Evolutionary conservation across 2,888 invertebrate species (phyloP).

Genomic region (Drosophila sordidapex): DNA sequence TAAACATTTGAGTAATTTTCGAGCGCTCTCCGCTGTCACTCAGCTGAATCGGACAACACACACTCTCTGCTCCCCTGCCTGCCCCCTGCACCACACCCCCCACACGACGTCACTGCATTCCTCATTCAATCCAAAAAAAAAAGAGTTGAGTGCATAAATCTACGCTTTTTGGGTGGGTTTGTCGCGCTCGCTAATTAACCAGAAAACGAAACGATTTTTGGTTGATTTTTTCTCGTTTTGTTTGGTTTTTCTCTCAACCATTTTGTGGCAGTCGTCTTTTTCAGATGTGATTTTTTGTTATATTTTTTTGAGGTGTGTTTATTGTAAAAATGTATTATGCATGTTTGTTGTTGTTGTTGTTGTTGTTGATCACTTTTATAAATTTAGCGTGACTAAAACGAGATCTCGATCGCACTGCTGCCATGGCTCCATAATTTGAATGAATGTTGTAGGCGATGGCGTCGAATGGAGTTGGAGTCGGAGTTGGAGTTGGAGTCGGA

Average conservation of each 20-base stretch:
- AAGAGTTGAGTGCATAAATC: constrained; percentile 63
- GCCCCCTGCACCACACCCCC: background rate
- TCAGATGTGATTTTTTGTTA: background rate
- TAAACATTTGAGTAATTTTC: constrained; percentile 31
- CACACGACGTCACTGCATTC: background rate
- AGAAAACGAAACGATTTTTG: constrained; percentile 63
- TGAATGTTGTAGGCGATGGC: constrained; percentile 79
- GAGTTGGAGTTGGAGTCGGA: constrained; percentile 13
- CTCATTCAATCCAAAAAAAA: constrained; percentile 1
- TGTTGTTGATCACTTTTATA: constrained; percentile 50
- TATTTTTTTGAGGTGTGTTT: constrained; percentile 75
- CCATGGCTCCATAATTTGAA: constrained; percentile 74
- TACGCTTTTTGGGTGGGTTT: constrained; percentile 74
- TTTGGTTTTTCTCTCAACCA: background rate
- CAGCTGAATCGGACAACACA: constrained; percentile 15
- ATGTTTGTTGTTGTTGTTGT: constrained; percentile 37
- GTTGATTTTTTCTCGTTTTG: background rate
- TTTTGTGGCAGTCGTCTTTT: constrained; percentile 6
- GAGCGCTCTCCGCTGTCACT: constrained; percentile 16
- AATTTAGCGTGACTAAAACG: constrained; percentile 79
- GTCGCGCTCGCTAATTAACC: constrained; percentile 77
- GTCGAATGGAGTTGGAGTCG: constrained; percentile 16
- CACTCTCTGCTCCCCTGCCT: background rate
- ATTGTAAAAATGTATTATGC: constrained; percentile 54
- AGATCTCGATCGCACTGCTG: constrained; percentile 74